phyloP scores from a whole-genome alignment of 2,113 vertebrate genomes.

The Jacana jacana region DNA sequence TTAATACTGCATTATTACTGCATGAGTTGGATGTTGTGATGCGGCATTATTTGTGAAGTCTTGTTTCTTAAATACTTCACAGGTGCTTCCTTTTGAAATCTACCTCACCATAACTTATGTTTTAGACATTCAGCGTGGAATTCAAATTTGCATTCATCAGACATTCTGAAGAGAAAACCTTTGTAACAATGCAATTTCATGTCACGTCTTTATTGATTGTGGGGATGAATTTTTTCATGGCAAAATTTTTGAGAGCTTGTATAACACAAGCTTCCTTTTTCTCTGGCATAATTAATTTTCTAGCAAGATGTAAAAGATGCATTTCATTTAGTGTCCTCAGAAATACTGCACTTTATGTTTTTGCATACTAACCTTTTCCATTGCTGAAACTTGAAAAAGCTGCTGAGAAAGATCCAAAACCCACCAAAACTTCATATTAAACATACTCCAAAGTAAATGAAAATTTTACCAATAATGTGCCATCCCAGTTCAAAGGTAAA shows the following conservation, averaged over 20 bases:
- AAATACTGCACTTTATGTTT: neutral
- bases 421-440: neutral
- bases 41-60: neutral
- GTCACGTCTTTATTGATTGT: neutral
- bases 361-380: neutral
- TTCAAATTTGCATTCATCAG: neutral
- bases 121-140: neutral
- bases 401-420: neutral
- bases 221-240: neutral
- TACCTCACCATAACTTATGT: neutral
- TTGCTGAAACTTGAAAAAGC: neutral
- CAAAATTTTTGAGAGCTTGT: neutral
- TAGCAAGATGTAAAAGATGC: neutral
- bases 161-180: neutral
- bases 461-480: neutral
- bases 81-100: neutral
- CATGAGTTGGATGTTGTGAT: neutral
- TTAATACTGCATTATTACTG: neutral
- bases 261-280: neutral
- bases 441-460: neutral
- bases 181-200: neutral
- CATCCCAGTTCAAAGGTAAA: neutral
- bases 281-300: slow-evolving; percentile 38
- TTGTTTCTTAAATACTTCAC: neutral
- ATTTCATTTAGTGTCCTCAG: neutral